Evolutionary conservation across 2,888 invertebrate genomes (phyloP).

Genomic region (Limenitis camilla): DNA sequence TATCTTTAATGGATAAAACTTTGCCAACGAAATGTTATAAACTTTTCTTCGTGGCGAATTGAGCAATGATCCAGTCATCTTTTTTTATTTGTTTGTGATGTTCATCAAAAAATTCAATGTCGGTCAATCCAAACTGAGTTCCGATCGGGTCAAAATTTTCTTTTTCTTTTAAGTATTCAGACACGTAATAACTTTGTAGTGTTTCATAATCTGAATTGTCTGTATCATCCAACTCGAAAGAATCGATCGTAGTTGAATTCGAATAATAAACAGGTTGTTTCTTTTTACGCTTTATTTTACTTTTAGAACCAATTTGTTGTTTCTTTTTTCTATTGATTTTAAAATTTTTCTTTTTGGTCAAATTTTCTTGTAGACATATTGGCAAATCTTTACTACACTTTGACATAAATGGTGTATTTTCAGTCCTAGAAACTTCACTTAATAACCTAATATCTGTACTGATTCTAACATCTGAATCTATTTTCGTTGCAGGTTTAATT

Average conservation of each 20-base stretch:
- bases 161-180: conserved; percentile 12
- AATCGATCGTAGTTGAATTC: background rate
- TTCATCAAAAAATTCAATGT: conserved; percentile 16
- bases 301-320: background rate
- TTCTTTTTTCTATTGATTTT: too few species aligned
- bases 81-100: conserved; percentile 9
- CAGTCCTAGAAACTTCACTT: background rate
- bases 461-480: too few species aligned
- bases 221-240: conserved; percentile 1
- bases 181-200: background rate
- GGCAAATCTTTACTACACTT: background rate
- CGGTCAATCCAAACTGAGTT: conserved; percentile 14
- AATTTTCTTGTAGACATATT: background rate
- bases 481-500: conserved; percentile 7
- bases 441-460: conserved; percentile 5
- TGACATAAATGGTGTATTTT: background rate
- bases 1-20: conserved; percentile 13
- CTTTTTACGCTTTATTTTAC: background rate
- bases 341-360: background rate
- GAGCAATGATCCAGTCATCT: conserved; percentile 20
- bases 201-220: conserved; percentile 17
- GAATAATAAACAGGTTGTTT: background rate
- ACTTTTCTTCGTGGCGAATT: conserved; percentile 21
- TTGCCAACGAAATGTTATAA: conserved; percentile 22
- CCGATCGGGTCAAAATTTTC: conserved; percentile 13